phyloP scores from a whole-genome alignment of 2,113 vertebrate species.

The Nipponia nippon region DNA sequence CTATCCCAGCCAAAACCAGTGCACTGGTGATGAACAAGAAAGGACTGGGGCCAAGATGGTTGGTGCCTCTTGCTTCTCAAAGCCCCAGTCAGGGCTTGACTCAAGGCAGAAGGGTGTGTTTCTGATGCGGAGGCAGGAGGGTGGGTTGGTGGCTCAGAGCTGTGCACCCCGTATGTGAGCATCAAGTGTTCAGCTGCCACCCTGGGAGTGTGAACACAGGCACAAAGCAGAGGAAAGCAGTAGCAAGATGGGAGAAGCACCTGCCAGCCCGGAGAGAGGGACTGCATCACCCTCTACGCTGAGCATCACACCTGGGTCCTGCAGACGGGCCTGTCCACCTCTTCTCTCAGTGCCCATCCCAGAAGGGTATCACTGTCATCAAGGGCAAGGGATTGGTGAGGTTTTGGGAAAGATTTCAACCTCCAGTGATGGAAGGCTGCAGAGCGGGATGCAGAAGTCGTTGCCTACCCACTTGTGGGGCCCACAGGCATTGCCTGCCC shows the following conservation, averaged over 20 bases:
- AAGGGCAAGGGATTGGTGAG: background rate
- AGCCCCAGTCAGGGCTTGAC: background rate
- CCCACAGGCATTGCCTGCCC: background rate
- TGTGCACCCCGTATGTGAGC: background rate
- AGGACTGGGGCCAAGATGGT: background rate
- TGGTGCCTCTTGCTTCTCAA: background rate
- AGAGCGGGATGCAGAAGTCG: background rate
- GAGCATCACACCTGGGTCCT: background rate
- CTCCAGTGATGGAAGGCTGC: background rate
- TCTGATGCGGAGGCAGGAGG: background rate
- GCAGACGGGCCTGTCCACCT: background rate
- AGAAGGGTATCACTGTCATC: background rate
- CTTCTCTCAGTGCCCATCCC: background rate
- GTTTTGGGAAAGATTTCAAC: background rate
- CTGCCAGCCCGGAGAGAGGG: background rate
- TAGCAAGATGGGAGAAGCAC: rapidly evolving
- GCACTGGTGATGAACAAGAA: background rate
- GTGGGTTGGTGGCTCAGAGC: background rate
- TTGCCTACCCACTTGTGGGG: too few relatives aligned
- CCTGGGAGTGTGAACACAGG: background rate
- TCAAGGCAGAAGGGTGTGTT: background rate
- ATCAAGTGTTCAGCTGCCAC: background rate
- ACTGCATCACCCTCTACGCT: background rate
- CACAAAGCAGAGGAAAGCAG: background rate
- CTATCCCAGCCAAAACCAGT: too few relatives aligned